A percentile compares a stretch with the other conserved stretches of the same genome.
Evolutionary conservation across 2,888 invertebrate species (phyloP).

Genomic region (Perizoma affinitatum): DNA sequence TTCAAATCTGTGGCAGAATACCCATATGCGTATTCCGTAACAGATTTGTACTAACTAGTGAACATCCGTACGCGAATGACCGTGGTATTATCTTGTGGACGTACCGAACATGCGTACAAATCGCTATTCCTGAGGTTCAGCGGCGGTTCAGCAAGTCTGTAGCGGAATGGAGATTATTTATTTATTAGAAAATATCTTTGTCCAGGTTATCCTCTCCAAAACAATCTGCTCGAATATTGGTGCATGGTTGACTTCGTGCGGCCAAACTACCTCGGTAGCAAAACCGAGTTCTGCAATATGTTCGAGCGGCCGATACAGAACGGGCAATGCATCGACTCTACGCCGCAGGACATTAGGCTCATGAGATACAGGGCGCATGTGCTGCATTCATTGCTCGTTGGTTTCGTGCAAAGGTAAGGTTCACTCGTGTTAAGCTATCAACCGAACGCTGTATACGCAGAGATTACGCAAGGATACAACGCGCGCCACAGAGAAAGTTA

Average conservation of each 20-base stretch:
- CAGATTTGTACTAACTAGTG: too few relatives aligned
- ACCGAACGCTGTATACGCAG: too few relatives aligned
- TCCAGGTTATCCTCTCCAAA: constrained; percentile 96
- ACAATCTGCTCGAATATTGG: constrained; percentile 98
- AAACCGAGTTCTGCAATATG: constrained; percentile 99
- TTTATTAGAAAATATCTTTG: constrained; percentile 3
- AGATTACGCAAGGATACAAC: too few relatives aligned
- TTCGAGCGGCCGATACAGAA: constrained; percentile 99
- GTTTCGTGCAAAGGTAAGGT: constrained; percentile 94
- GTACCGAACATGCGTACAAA: too few relatives aligned
- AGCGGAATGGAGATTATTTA: too few relatives aligned
- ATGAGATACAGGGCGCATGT: constrained; percentile 99
- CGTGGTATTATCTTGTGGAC: too few relatives aligned
- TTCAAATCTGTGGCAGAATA: too few relatives aligned
- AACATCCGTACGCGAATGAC: too few relatives aligned
- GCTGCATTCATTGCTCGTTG: constrained; percentile 95
- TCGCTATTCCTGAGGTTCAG: too few relatives aligned
- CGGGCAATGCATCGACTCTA: constrained; percentile 98
- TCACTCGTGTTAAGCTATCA: neutral
- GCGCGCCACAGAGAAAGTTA: too few relatives aligned
- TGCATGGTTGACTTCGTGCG: constrained; percentile 99
- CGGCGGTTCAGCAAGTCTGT: too few relatives aligned
- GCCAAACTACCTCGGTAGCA: constrained; percentile 98
- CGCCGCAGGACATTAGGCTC: constrained; percentile 95
- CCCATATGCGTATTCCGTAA: too few relatives aligned